Evolutionary conservation across 2,797 vertebrate genomes (phyloP).

Genomic region (Streptopelia turtur): DNA sequence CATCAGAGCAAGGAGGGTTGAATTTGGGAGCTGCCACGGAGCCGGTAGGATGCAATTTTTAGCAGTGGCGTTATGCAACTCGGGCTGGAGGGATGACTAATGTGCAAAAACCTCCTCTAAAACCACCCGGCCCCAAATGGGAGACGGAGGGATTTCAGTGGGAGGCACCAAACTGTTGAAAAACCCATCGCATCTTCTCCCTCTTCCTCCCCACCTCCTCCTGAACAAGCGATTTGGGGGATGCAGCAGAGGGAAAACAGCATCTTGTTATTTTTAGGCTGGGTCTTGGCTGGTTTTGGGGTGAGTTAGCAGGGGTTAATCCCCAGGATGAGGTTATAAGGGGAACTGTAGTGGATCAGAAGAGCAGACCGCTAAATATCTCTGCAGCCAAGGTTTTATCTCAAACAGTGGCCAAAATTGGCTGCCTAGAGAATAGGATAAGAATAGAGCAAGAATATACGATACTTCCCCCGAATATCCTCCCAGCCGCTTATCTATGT

Average conservation of each 20-base stretch:
- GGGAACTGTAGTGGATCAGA: background rate
- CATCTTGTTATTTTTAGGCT: background rate
- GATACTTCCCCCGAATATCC: slow-evolving; percentile 52
- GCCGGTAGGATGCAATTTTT: slow-evolving; percentile 72
- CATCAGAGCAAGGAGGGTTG: background rate
- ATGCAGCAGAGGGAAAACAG: background rate
- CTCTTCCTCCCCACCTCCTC: background rate
- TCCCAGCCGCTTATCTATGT: slow-evolving; percentile 34
- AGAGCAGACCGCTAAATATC: background rate
- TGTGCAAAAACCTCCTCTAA: slow-evolving; percentile 59
- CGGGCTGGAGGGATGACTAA: slow-evolving; percentile 62
- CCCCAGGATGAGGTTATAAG: background rate
- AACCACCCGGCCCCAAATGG: slow-evolving; percentile 38
- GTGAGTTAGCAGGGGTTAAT: background rate
- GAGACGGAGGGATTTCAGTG: slow-evolving; percentile 58
- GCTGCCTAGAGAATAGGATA: slow-evolving; percentile 47
- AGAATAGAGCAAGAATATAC: slow-evolving; percentile 58
- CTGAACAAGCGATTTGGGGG: background rate
- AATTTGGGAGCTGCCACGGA: slow-evolving; percentile 63
- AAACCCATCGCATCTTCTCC: slow-evolving; percentile 31
- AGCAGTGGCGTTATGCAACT: slow-evolving; percentile 77
- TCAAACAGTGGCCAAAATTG: slow-evolving; percentile 53
- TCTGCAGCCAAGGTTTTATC: slow-evolving; percentile 20
- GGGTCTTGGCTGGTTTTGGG: background rate
- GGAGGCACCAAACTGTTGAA: slow-evolving; percentile 51